Conservation (phyloP, 1,140 invertebrate species). For the Pseudoatta argentina region DNA sequence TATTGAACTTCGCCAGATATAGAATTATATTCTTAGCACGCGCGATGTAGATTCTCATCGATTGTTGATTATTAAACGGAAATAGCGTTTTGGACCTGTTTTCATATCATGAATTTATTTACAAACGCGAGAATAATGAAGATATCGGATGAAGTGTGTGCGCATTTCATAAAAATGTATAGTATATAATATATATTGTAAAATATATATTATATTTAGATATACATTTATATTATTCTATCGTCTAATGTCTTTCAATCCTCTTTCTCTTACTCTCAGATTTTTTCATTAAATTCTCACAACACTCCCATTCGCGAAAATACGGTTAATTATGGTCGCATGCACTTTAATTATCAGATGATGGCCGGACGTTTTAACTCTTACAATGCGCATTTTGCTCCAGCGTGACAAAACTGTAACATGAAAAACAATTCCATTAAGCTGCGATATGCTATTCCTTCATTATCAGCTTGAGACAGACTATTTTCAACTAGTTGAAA, state of each 20-base stretch:
- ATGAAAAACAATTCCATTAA: background rate
- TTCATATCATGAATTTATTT: background rate
- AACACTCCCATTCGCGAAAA: background rate
- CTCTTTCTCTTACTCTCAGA: background rate
- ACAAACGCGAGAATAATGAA: background rate
- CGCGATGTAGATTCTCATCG: background rate
- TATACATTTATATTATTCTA: background rate
- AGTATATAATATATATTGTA: no score
- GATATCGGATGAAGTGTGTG: background rate
- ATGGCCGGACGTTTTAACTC: background rate
- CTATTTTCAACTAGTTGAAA: background rate
- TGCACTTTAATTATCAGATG: background rate
- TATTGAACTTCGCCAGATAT: background rate
- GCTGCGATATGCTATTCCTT: background rate
- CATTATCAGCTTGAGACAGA: background rate
- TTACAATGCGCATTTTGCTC: background rate
- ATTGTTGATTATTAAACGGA: background rate
- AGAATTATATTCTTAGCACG: slow-evolving; percentile 18
- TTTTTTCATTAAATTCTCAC: background rate
- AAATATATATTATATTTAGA: background rate
- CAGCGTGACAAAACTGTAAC: background rate
- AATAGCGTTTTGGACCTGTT: background rate
- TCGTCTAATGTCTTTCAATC: background rate
- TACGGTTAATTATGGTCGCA: background rate
- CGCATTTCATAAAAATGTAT: background rate